phyloP scores from a whole-genome alignment of 2,797 vertebrate species.

The Sebastes ruberrimus region DNA sequence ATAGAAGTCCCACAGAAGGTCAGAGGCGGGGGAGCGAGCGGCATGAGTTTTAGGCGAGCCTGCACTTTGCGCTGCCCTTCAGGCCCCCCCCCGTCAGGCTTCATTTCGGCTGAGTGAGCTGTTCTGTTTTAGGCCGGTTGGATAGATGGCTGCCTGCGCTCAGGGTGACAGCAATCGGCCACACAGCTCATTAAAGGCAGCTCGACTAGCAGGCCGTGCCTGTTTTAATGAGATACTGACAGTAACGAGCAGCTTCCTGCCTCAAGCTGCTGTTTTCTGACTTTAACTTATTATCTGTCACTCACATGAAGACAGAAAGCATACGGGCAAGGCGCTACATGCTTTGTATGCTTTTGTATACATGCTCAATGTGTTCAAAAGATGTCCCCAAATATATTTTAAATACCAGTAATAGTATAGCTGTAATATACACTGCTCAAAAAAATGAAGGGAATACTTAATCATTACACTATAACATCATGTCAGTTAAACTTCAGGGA shows the following conservation, averaged over 20 bases:
- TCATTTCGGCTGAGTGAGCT: constrained; percentile 42
- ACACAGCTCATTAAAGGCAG: constrained; percentile 32
- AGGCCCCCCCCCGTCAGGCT: constrained; percentile 3
- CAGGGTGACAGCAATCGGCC: constrained; percentile 23
- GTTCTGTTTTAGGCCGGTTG: not conserved
- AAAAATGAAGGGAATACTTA: too few species aligned
- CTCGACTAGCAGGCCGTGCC: constrained; percentile 11
- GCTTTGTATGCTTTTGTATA: not conserved
- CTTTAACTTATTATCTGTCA: not conserved
- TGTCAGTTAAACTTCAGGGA: too few species aligned
- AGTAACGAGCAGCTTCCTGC: not conserved
- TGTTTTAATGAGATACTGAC: constrained; percentile 47
- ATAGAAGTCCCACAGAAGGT: not conserved
- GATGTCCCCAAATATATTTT: not conserved
- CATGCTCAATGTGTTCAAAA: not conserved
- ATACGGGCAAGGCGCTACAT: not conserved
- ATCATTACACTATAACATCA: too few species aligned
- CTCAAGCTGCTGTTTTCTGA: not conserved
- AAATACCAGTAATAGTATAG: not conserved
- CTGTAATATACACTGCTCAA: too few species aligned
- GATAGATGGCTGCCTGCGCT: constrained; percentile 9
- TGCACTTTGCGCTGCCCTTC: constrained; percentile 23
- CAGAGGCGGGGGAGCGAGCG: not conserved
- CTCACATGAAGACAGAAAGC: not conserved
- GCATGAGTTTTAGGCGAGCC: constrained; percentile 3